Evolutionary conservation across 2,888 invertebrate genomes (phyloP).

Genomic region (Andrena chrysosceles): DNA sequence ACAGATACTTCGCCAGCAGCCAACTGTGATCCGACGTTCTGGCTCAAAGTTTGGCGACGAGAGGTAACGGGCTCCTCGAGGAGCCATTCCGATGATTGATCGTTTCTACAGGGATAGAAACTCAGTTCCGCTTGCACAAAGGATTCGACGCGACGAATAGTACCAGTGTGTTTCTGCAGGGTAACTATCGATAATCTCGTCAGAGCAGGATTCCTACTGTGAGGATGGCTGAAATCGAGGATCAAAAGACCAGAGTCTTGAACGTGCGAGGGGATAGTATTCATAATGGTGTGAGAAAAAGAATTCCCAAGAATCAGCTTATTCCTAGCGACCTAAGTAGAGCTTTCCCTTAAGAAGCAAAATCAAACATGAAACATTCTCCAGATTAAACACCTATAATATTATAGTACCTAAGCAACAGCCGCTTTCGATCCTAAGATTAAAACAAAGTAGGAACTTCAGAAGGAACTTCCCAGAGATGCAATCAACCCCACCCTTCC

Average conservation of each 20-base stretch:
- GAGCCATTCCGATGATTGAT: constrained; percentile 62
- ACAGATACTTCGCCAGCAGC: constrained; percentile 47
- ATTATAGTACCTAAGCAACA: too few relatives aligned
- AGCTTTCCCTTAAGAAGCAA: too few relatives aligned
- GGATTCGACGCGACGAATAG: constrained; percentile 15
- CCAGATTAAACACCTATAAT: too few relatives aligned
- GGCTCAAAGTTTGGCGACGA: constrained; percentile 60
- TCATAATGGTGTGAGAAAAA: background rate
- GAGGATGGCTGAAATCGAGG: background rate
- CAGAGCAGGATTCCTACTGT: background rate
- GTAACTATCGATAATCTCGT: constrained; percentile 11
- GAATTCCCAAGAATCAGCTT: too few relatives aligned
- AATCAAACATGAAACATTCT: too few relatives aligned
- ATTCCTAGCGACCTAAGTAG: too few relatives aligned
- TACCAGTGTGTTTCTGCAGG: constrained; percentile 13
- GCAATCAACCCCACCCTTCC: too few relatives aligned
- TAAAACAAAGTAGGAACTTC: too few relatives aligned
- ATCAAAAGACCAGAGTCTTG: background rate
- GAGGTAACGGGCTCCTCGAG: constrained; percentile 64
- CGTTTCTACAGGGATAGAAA: constrained; percentile 36
- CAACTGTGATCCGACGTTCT: constrained; percentile 51
- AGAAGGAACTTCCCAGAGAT: too few relatives aligned
- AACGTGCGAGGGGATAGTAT: background rate
- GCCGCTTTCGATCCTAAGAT: too few relatives aligned
- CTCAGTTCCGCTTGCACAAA: constrained; percentile 28